A percentile compares a stretch with the other conserved stretches of the same genome.
These are phyloP conservation scores for Hemichromis elongatus DNA, from an alignment of 2,113 vertebrate genomes.

Conservation along the genomic window DNA sequence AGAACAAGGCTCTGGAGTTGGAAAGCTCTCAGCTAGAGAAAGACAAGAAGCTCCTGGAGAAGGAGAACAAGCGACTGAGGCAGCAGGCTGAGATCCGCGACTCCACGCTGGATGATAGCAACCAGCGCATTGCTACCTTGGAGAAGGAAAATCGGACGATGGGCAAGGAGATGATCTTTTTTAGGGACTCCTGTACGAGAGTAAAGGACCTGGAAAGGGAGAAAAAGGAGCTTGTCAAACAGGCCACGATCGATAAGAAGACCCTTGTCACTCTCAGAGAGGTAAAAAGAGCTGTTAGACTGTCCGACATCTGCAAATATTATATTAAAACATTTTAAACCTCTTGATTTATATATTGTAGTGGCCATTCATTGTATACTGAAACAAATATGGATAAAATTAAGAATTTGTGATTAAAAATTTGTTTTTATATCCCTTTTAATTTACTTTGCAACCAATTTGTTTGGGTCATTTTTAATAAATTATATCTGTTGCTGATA, in stretches of 20 bases:
- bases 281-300: slow-evolving; percentile 63
- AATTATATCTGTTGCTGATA: background rate
- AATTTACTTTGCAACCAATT: background rate
- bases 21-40: slow-evolving; percentile 93
- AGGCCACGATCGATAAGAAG: slow-evolving; percentile 91
- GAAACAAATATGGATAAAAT: background rate
- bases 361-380: background rate
- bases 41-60: slow-evolving; percentile 95
- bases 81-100: slow-evolving; percentile 97
- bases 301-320: background rate
- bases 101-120: slow-evolving; percentile 88
- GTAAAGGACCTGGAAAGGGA: slow-evolving; percentile 92
- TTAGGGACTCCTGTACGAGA: slow-evolving; percentile 85
- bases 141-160: slow-evolving; percentile 95
- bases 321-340: background rate
- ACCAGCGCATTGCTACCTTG: slow-evolving; percentile 82
- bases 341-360: background rate
- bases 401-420: background rate
- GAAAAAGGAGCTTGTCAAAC: slow-evolving; percentile 94
- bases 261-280: slow-evolving; percentile 89
- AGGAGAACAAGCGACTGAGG: slow-evolving; percentile 92
- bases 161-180: slow-evolving; percentile 85
- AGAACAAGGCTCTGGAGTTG: slow-evolving; percentile 87
- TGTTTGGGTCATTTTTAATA: background rate
- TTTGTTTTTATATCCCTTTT: background rate